These are phyloP conservation scores for Tetraodon nigroviridis DNA, from an alignment of 2,113 vertebrate species.

Conservation along the genomic window DNA sequence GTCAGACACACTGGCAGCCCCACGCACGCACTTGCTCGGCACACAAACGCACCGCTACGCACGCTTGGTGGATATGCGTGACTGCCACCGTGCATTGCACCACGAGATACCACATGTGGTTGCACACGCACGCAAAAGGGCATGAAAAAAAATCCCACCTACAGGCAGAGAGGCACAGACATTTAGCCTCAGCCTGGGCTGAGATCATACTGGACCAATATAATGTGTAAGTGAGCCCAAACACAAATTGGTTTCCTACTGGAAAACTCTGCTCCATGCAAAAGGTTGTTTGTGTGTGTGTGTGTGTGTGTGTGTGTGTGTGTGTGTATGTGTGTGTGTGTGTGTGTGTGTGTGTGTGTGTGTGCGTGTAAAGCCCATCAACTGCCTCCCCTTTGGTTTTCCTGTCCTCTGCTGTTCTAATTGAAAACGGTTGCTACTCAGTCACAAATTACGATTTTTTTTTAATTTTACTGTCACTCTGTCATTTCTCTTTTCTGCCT, in stretches of 20 bases:
- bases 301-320: conserved; percentile 38
- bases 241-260: conserved; percentile 71
- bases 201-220: conserved; percentile 67
- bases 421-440: conserved; percentile 73
- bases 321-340: conserved; percentile 40
- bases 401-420: conserved; percentile 54
- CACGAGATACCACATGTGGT: conserved; percentile 17
- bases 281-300: conserved; percentile 41
- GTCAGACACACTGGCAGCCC: conserved; percentile 67
- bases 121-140: conserved; percentile 11
- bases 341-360: conserved; percentile 35
- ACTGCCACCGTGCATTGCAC: conserved; percentile 16
- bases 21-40: conserved; percentile 14
- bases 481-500: conserved; percentile 26
- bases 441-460: conserved; percentile 54
- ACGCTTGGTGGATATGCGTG: background rate
- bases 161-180: conserved; percentile 61
- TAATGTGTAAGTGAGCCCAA: conserved; percentile 71
- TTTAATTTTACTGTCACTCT: conserved; percentile 59
- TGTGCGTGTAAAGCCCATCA: conserved; percentile 51
- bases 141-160: conserved; percentile 44
- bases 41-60: conserved; percentile 13
- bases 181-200: conserved; percentile 63
- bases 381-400: conserved; percentile 39
- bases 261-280: conserved; percentile 62